Evolutionary conservation across 2,888 invertebrate genomes (phyloP), one percentile per base, ranked within the genome.

Genomic region (Dolomedes plantarius): DNA sequence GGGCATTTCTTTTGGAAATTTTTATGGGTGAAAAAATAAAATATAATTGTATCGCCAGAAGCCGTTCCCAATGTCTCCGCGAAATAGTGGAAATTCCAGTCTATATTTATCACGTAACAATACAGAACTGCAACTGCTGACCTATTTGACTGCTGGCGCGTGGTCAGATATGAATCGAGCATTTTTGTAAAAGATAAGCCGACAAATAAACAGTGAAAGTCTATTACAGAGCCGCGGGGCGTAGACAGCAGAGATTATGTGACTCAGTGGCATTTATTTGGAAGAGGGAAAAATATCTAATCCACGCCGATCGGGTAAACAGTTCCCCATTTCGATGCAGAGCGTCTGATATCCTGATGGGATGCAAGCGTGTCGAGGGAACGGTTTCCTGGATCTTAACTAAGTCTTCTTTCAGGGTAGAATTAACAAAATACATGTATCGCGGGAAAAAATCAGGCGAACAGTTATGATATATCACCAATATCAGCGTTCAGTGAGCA

Each of bases 61-160:
- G 16, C 2, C 46, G 16, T 16, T 6, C 46, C 46, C 16, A 46
- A 46, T 46, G 16, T 46, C 16, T 16, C 39, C 29, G 13, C 69
- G 65, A 68, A 73, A n/a, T 19, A 36, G 28, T 13, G 31, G 32
- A 50, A 29, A 69, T 78, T 78, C 69, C 77, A 56, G 32, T 67
- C 68, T 74, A 74, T 69, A 81, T 81, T 81, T 75, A 74, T 62
- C 72, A 23, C n/a, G 41, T 46, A 46, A 46, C 46, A 46, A 46
- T 46, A 16, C 46, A 2, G 16, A 46, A 2, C 16, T 16, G 5
- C 11, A 2, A 7, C 46, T 2, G 16, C 11, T 46, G 16, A 46
- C 46, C 46, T 16, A 46, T 2, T 13, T 46, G 46, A 2, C 13
- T 16, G 16, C 13, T 46, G 46, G 46, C 2, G 46, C 46, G 16